Evolutionary conservation across 2,113 vertebrate genomes (phyloP).

Genomic region (Poeciliopsis occidentalis): DNA sequence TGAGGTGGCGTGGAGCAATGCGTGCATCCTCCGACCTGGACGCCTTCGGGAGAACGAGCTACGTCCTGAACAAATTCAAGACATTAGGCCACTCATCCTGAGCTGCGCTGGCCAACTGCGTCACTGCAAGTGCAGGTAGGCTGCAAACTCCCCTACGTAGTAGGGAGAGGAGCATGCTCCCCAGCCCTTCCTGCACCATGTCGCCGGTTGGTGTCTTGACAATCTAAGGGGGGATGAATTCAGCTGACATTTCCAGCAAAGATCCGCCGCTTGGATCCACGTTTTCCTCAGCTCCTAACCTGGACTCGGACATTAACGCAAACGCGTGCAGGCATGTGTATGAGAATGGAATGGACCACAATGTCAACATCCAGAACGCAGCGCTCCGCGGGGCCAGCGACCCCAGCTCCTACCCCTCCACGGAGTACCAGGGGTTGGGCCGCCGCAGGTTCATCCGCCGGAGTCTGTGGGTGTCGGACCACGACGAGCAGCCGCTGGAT

Average conservation of each 20-base stretch:
- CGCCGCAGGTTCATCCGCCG: conserved; percentile 90
- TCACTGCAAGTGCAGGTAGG: conserved; percentile 79
- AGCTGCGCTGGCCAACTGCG: conserved; percentile 77
- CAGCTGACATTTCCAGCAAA: conserved; percentile 74
- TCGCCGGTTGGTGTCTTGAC: conserved; percentile 65
- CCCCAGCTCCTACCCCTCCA: conserved; percentile 71
- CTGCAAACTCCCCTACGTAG: conserved; percentile 43
- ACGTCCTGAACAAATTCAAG: conserved; percentile 39
- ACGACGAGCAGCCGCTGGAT: conserved; percentile 86
- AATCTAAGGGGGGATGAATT: conserved; percentile 78
- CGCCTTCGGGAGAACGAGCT: conserved; percentile 27
- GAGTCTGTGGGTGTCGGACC: conserved; percentile 90
- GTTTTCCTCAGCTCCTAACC: conserved; percentile 72
- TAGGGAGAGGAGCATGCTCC: conserved; percentile 75
- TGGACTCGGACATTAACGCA: conserved; percentile 76
- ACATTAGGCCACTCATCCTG: conserved; percentile 46
- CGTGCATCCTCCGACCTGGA: conserved; percentile 35
- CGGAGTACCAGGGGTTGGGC: conserved; percentile 76
- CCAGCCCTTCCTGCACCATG: conserved; percentile 48
- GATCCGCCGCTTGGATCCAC: conserved; percentile 75
- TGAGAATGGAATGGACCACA: conserved; percentile 75
- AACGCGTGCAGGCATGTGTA: conserved; percentile 70
- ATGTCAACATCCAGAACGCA: conserved; percentile 74
- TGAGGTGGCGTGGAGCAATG: conserved; percentile 33
- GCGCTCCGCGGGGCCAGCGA: conserved; percentile 77